phyloP scores from a whole-genome alignment of 2,113 vertebrate genomes.

The Rafetus swinhoei region DNA sequence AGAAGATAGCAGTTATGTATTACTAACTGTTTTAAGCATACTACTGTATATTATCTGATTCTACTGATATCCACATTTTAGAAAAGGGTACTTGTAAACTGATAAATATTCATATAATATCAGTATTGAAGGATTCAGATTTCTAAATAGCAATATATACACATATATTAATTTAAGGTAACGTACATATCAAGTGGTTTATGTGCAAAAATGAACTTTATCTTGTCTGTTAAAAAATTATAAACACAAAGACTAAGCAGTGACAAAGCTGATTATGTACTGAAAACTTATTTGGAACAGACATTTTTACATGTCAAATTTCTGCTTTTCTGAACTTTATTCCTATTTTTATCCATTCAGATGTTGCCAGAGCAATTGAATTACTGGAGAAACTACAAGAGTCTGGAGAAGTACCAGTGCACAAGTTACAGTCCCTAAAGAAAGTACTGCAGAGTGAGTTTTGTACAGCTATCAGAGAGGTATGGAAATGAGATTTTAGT shows the following conservation, averaged over 20 bases:
- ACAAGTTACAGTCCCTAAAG: slow-evolving; percentile 97
- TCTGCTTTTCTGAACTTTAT: slow-evolving; percentile 34
- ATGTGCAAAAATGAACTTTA: not conserved
- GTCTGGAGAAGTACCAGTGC: slow-evolving; percentile 94
- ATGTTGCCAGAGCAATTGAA: slow-evolving; percentile 96
- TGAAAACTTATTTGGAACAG: slow-evolving; percentile 9
- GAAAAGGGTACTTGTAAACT: not conserved
- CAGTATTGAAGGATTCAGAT: not conserved
- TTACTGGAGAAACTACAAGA: slow-evolving; percentile 98
- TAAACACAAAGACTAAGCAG: not conserved
- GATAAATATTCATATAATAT: rapidly evolving
- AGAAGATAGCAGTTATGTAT: not conserved
- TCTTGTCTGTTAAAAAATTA: not conserved
- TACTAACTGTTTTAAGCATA: not conserved
- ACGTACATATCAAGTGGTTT: not conserved
- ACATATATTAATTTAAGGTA: not conserved
- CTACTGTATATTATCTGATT: not conserved
- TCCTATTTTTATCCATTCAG: slow-evolving; percentile 74
- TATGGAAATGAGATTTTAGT: slow-evolving; percentile 77
- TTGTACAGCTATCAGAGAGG: slow-evolving; percentile 99
- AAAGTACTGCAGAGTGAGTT: slow-evolving; percentile 99
- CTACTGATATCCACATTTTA: not conserved
- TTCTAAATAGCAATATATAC: not conserved
- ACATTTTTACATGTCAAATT: not conserved
- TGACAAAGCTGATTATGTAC: slow-evolving; percentile 46